phyloP scores from a whole-genome alignment of 2,797 vertebrate species.

The Emydoidea blandingii region DNA sequence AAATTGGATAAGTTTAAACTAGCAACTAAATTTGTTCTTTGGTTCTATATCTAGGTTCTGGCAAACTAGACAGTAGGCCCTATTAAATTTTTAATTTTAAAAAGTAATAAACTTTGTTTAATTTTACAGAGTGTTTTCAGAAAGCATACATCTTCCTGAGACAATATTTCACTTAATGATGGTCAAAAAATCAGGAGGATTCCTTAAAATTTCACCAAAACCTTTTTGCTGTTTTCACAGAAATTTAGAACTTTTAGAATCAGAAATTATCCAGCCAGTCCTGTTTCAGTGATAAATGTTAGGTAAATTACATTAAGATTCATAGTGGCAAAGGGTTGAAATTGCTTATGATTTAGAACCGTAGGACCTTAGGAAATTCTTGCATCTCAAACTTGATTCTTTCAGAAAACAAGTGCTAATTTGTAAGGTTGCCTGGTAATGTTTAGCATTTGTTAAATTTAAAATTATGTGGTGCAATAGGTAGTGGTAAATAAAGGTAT shows the following conservation, averaged over 20 bases:
- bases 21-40: not conserved
- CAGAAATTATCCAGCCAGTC: not conserved
- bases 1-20: constrained; percentile 6
- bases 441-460: not conserved
- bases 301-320: not conserved
- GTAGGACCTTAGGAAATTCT: not conserved
- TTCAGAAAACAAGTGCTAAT: not conserved
- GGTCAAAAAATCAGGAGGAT: not conserved
- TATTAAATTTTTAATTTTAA: not conserved
- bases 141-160: not conserved
- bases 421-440: not conserved
- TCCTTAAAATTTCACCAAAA: not conserved
- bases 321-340: not conserved
- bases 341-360: not conserved
- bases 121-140: not conserved
- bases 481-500: not conserved
- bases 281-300: not conserved
- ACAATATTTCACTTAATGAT: not conserved
- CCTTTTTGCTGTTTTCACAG: not conserved
- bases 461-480: not conserved
- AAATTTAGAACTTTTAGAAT: not conserved
- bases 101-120: not conserved
- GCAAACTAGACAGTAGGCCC: not conserved
- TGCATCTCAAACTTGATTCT: not conserved
- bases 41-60: not conserved